A percentile compares a stretch with the other conserved stretches of the same genome.
These are phyloP conservation scores for Litoditis marina DNA, from an alignment of 2,888 invertebrate genomes.

Conservation along the genomic window DNA sequence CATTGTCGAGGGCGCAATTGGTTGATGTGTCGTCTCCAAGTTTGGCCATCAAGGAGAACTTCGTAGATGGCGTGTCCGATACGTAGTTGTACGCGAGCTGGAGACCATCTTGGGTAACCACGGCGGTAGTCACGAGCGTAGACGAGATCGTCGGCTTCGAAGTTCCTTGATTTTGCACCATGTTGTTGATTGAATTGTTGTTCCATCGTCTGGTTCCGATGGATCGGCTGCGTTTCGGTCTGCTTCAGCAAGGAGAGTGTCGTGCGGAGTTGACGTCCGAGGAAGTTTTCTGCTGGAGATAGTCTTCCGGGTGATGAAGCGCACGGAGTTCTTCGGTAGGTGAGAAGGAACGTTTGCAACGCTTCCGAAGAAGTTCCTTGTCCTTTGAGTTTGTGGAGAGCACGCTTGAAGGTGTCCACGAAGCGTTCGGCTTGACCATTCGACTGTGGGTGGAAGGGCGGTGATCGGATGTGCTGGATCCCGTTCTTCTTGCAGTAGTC, in stretches of 20 bases:
- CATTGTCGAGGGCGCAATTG: too few species aligned
- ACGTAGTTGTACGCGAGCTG: too few species aligned
- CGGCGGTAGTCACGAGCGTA: conserved; percentile 10
- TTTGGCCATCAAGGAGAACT: too few species aligned
- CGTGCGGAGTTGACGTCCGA: conserved; percentile 21
- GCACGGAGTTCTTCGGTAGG: conserved; percentile 21
- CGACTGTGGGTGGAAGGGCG: conserved; percentile 51
- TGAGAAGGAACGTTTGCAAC: conserved; percentile 15
- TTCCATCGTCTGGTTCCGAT: too few species aligned
- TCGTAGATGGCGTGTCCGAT: too few species aligned
- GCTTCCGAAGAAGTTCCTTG: conserved; percentile 4
- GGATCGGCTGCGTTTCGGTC: neutral
- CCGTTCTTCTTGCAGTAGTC: conserved; percentile 36
- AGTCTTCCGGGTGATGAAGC: conserved; percentile 1
- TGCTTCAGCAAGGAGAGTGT: conserved; percentile 11
- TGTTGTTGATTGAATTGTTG: conserved; percentile 17
- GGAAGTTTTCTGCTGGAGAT: conserved; percentile 26
- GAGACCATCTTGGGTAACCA: too few species aligned
- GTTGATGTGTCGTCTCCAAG: too few species aligned
- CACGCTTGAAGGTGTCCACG: conserved; percentile 43
- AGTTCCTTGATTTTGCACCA: neutral
- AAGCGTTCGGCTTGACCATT: conserved; percentile 56
- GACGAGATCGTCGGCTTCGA: conserved; percentile 12
- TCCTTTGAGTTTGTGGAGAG: conserved; percentile 9
- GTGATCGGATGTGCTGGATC: conserved; percentile 32